Evolutionary conservation across 2,113 vertebrate genomes (phyloP).

Genomic region (Phaetusa simplex): DNA sequence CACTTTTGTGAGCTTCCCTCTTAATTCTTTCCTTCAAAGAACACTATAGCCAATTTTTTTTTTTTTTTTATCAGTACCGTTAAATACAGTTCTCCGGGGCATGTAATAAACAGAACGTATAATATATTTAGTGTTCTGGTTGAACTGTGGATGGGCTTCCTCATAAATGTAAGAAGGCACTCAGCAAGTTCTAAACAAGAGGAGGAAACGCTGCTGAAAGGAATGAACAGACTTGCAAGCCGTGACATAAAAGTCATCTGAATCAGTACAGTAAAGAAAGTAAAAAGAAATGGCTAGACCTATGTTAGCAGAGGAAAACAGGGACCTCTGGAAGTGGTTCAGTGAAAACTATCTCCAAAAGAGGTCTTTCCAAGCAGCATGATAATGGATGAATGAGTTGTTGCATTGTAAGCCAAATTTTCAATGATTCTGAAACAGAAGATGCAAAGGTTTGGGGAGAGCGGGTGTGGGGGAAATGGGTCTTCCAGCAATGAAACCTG

Average conservation of each 20-base stretch:
- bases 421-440: not conserved
- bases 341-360: not conserved
- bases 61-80: not conserved
- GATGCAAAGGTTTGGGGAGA: not conserved
- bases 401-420: not conserved
- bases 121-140: constrained; percentile 35
- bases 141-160: constrained; percentile 41
- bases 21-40: constrained; percentile 13
- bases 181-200: constrained; percentile 63
- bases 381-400: not conserved
- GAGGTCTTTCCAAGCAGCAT: not conserved
- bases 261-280: constrained; percentile 19
- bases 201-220: constrained; percentile 30
- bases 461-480: not conserved
- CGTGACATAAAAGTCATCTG: not conserved
- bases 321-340: not conserved
- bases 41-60: not conserved
- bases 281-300: not conserved
- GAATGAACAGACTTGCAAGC: not conserved
- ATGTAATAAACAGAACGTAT: constrained; percentile 26
- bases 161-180: constrained; percentile 56
- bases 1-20: constrained; percentile 40
- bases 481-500: not conserved
- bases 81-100: constrained; percentile 15
- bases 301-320: not conserved